Conservation (phyloP, 2,113 vertebrate species). For the Corythornis vintsioides region DNA sequence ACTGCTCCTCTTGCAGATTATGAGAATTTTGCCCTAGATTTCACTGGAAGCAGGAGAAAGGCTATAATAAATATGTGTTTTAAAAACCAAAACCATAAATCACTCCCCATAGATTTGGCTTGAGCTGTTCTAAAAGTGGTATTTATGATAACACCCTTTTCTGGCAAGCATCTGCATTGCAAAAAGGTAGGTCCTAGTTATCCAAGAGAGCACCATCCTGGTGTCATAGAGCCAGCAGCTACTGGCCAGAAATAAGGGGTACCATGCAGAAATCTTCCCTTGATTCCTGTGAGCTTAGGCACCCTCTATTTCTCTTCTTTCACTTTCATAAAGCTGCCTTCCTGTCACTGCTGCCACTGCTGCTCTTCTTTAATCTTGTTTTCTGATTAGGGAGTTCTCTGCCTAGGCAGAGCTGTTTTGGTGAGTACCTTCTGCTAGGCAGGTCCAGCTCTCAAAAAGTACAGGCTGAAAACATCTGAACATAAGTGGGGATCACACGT, state of each 20-base stretch:
- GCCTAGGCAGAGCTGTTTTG: background rate
- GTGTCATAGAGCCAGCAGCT: background rate
- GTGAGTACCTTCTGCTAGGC: background rate
- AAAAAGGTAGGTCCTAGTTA: background rate
- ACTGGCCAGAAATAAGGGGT: too few relatives aligned
- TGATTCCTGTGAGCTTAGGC: background rate
- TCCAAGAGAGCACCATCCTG: background rate
- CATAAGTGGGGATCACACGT: background rate
- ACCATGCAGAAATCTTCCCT: background rate
- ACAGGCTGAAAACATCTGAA: background rate
- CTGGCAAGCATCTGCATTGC: background rate
- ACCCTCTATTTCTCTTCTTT: slow-evolving; percentile 39
- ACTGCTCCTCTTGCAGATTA: background rate
- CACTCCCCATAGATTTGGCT: background rate
- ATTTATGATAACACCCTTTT: background rate
- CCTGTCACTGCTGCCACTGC: background rate
- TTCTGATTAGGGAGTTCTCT: slow-evolving; percentile 1
- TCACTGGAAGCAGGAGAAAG: background rate
- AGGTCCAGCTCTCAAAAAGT: background rate
- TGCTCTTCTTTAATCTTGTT: slow-evolving; percentile 48
- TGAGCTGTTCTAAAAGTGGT: background rate
- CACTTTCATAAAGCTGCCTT: slow-evolving; percentile 47
- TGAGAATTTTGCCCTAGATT: background rate
- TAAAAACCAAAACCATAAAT: background rate
- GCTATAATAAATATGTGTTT: background rate